These are phyloP conservation scores for Mesitornis unicolor DNA, from an alignment of 2,113 vertebrate species.

Conservation along the genomic window DNA sequence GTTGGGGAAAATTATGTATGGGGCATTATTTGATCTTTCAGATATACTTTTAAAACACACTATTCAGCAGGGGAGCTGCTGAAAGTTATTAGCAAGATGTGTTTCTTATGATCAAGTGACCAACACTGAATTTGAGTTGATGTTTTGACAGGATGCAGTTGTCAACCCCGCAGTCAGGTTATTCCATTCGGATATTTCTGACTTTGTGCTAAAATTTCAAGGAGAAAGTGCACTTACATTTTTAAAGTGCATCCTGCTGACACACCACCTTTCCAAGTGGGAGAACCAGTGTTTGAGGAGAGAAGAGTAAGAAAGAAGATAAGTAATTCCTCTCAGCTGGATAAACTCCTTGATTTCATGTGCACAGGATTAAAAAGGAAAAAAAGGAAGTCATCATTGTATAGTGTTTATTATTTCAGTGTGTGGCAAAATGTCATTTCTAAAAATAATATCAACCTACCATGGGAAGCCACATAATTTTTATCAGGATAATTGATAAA, in stretches of 20 bases:
- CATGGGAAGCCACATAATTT: slow-evolving; percentile 32
- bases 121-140: background rate
- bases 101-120: background rate
- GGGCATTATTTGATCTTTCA: background rate
- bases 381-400: background rate
- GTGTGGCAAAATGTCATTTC: background rate
- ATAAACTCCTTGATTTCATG: background rate
- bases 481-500: slow-evolving; percentile 38
- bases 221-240: background rate
- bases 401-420: slow-evolving; percentile 33
- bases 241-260: background rate
- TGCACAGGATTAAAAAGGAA: background rate
- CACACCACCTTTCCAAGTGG: background rate
- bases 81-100: background rate
- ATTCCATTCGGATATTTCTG: background rate
- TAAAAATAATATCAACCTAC: slow-evolving; percentile 45
- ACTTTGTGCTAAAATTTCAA: background rate
- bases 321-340: background rate
- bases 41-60: background rate
- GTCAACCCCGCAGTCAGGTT: background rate
- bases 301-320: background rate
- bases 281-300: background rate
- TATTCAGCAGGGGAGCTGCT: background rate
- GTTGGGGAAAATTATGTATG: background rate
- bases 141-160: background rate